Evolutionary conservation across 2,888 invertebrate genomes (phyloP), one percentile per base, ranked within the genome.

Genomic region (Mythimna ferrago): DNA sequence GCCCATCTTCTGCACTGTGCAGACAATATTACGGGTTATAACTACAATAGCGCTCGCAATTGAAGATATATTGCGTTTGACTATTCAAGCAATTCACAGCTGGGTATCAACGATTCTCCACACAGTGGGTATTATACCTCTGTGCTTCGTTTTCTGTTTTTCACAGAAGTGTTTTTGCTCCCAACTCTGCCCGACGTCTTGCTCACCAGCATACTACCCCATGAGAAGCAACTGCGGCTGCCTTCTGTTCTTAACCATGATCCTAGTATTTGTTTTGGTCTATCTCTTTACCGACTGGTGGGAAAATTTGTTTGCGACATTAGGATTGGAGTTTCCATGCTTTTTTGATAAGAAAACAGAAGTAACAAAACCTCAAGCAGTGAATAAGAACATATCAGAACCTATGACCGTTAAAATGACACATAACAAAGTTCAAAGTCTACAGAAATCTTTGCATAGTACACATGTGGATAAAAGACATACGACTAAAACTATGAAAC

Each of bases 41-140:
- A 71, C 90, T 44, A 87, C 86, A 1, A 7, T 86, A 9, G 44
- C 91, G 6, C 85, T 86, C 16, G 89, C 89, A 2, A 35, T 86
- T 6, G 92, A 92, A 87, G 90, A 91, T 68, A 51, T 92, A 19
- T 53, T 89, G 51, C 87, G 89, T 16, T 64, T 89, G 60, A 7
- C 81, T 0, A 80, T 92, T 19, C 83, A 88, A n/a, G 83, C 86
- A 0, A 57, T 90, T 5, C 86, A 90, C 58, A 86, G 64, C 48
- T 90, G 88, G 60, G n/a, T 91, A 16, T 84, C 90, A 0, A 82
- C 78, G 0, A 62, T 80, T 26, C 21, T 90, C 2, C 89, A 91
- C 10, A 77, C 83, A 0, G 69, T 89, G 41, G 77, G 86, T 0
- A 44, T 89, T 7, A 21, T 91, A 21, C 92, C 92, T 0, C 68